These are phyloP conservation scores for Pangasianodon gigas DNA, from an alignment of 2,113 vertebrate genomes.

Conservation along the genomic window DNA sequence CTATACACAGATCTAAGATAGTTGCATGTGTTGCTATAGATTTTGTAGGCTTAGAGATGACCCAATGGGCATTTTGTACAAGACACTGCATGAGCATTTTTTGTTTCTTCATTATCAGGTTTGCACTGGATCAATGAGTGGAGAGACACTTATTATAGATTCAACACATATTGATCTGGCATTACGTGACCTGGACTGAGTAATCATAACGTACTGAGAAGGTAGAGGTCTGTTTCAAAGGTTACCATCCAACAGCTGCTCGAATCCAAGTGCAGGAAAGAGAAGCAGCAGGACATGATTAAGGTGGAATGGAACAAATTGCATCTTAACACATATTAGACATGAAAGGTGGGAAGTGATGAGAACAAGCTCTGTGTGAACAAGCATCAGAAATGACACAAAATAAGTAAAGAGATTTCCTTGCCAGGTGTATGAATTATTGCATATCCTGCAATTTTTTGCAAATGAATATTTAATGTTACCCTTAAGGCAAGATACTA, in stretches of 20 bases:
- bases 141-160: background rate
- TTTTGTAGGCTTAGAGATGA: background rate
- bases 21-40: background rate
- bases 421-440: background rate
- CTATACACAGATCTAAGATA: background rate
- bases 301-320: background rate
- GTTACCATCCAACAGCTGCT: background rate
- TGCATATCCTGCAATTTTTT: background rate
- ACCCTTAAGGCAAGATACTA: background rate
- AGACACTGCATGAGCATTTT: background rate
- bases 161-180: slow-evolving; percentile 8
- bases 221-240: background rate
- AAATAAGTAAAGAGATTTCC: background rate
- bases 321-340: background rate
- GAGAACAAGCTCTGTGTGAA: background rate
- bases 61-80: background rate
- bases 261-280: background rate
- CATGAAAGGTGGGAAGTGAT: background rate
- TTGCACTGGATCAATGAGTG: background rate
- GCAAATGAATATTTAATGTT: background rate
- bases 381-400: background rate
- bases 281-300: slow-evolving; percentile 10
- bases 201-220: background rate
- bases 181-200: background rate
- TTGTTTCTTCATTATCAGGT: background rate